phyloP scores from a whole-genome alignment of 2,888 invertebrate genomes.

The Tetanocera ferruginea region DNA sequence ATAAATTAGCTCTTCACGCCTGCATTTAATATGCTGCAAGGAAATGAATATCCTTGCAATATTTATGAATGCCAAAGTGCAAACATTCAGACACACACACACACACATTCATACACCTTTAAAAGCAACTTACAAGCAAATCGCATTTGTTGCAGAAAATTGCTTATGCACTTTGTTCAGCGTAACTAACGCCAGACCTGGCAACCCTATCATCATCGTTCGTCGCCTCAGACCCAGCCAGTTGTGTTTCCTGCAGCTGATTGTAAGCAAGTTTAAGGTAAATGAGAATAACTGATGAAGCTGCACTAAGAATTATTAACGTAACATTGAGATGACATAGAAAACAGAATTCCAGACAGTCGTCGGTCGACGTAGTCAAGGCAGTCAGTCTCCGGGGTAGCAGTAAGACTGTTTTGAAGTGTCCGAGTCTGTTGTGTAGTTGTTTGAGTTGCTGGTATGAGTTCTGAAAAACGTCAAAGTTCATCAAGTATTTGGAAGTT shows the following conservation, averaged over 20 bases:
- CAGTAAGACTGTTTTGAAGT: too few species aligned
- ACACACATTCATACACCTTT: neutral
- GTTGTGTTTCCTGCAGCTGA: conserved; percentile 15
- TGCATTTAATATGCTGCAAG: conserved; percentile 15
- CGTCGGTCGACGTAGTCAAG: too few species aligned
- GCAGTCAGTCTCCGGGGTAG: too few species aligned
- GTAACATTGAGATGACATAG: neutral
- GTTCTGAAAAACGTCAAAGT: too few species aligned
- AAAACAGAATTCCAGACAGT: conserved; percentile 1
- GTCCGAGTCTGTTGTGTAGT: too few species aligned
- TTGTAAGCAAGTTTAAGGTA: conserved; percentile 20
- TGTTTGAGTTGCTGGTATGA: too few species aligned
- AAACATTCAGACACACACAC: neutral
- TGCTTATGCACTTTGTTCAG: conserved; percentile 16
- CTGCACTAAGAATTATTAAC: neutral
- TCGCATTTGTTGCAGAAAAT: conserved; percentile 16
- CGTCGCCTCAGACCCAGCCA: neutral
- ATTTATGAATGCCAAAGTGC: conserved; percentile 27
- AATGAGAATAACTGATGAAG: conserved; percentile 31
- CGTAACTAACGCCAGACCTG: neutral
- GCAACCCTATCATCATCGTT: neutral
- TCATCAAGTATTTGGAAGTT: too few species aligned
- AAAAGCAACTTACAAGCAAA: neutral
- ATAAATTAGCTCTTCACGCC: neutral
- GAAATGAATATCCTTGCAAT: conserved; percentile 20